Percentiles rank a stretch among this genome's conserved stretches.
Conservation (phyloP, 2,113 vertebrate genomes). For the Sinocyclocheilus grahami region DNA sequence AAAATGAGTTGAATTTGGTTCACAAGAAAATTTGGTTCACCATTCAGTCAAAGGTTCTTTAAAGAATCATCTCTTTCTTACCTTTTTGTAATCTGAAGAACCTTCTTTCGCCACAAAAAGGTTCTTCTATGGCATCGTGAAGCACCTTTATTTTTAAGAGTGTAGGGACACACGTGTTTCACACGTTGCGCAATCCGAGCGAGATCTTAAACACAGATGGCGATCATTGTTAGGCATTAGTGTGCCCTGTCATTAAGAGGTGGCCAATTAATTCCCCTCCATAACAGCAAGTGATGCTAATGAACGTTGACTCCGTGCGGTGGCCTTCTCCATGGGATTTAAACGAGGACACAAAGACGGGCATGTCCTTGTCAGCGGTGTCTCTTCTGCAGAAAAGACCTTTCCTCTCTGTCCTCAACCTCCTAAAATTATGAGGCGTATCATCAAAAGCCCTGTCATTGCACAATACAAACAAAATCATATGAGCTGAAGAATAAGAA, state of each 20-base stretch:
- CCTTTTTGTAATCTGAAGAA: no score
- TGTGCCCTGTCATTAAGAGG: slow-evolving; percentile 51
- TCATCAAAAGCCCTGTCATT: slow-evolving; percentile 33
- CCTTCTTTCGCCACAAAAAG: no score
- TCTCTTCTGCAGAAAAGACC: slow-evolving; percentile 40
- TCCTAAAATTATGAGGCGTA: slow-evolving; percentile 25
- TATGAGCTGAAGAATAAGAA: background rate
- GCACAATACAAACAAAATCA: slow-evolving; percentile 26
- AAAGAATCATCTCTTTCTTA: no score
- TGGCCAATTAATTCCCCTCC: slow-evolving; percentile 54
- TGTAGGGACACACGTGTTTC: background rate
- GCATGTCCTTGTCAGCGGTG: slow-evolving; percentile 56
- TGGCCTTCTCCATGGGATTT: slow-evolving; percentile 59
- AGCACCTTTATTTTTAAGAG: no score
- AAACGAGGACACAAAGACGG: slow-evolving; percentile 56
- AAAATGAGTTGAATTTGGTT: background rate
- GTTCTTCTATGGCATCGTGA: no score
- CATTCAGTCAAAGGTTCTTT: no score
- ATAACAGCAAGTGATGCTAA: slow-evolving; percentile 56
- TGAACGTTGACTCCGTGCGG: slow-evolving; percentile 54
- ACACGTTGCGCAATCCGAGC: background rate
- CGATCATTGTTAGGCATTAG: slow-evolving; percentile 50
- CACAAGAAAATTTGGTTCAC: no score
- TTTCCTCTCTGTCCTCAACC: slow-evolving; percentile 51
- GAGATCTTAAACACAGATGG: slow-evolving; percentile 49